Conservation (phyloP, 2,797 vertebrate species). For the Catharus ustulatus region DNA sequence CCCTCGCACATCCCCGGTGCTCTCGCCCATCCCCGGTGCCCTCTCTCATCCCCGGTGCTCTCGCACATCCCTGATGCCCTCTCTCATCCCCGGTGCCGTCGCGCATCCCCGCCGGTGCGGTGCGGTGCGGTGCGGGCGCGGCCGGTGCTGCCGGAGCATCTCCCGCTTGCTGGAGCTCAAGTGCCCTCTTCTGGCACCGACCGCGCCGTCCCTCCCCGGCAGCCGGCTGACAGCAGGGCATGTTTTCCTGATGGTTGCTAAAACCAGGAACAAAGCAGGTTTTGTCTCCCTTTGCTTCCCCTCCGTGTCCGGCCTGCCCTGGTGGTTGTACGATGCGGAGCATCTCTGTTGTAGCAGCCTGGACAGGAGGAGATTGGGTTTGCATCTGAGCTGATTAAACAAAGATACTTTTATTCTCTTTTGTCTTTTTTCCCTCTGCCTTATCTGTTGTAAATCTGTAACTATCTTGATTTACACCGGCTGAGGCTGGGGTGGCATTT, state of each 20-base stretch:
- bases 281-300: neutral
- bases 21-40: neutral
- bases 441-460: neutral
- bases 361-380: neutral
- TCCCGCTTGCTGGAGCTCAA: conserved; percentile 70
- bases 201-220: neutral
- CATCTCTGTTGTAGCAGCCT: neutral
- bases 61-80: no score
- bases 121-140: neutral
- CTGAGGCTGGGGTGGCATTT: neutral
- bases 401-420: neutral
- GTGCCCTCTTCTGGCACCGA: conserved; percentile 79
- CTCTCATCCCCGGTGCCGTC: no score
- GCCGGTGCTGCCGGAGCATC: neutral
- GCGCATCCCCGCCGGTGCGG: neutral
- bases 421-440: neutral
- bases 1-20: no score
- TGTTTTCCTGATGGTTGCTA: neutral
- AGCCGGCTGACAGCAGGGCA: neutral
- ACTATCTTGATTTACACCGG: neutral
- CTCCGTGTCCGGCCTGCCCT: neutral
- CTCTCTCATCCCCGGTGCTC: no score
- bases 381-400: neutral
- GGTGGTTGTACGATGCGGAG: neutral
- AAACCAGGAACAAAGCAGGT: conserved; percentile 21